A percentile compares a stretch with the other conserved stretches of the same genome.
phyloP scores from a whole-genome alignment of 2,888 invertebrate genomes.

The Entomobrya multifasciata region DNA sequence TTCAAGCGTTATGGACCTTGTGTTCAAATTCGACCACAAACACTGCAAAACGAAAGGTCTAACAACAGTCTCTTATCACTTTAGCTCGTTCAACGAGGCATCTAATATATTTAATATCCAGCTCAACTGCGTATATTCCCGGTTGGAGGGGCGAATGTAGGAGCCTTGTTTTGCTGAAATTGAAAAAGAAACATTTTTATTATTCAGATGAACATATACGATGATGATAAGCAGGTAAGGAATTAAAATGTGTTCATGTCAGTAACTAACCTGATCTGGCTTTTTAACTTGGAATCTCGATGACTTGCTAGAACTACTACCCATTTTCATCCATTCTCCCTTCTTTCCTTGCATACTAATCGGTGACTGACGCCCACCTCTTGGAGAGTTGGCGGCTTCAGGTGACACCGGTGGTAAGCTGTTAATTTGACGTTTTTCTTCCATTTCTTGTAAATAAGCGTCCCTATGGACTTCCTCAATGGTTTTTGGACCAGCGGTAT shows the following conservation, averaged over 20 bases:
- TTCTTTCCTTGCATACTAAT: constrained; percentile 76
- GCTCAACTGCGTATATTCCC: constrained; percentile 68
- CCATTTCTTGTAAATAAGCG: constrained; percentile 87
- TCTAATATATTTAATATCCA: constrained; percentile 42
- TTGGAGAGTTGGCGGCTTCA: constrained; percentile 49
- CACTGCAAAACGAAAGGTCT: constrained; percentile 71
- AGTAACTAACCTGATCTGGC: constrained; percentile 62
- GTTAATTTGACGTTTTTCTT: constrained; percentile 80
- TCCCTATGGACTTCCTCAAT: constrained; percentile 97
- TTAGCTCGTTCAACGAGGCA: constrained; percentile 69
- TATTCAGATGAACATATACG: too few species aligned
- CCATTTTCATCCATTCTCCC: constrained; percentile 81
- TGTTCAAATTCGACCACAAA: constrained; percentile 66
- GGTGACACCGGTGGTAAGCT: constrained; percentile 74
- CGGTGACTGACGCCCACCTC: constrained; percentile 67
- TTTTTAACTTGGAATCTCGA: constrained; percentile 75
- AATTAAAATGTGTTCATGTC: not conserved
- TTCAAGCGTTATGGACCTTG: constrained; percentile 70
- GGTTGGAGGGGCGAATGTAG: constrained; percentile 60
- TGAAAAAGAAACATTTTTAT: not conserved
- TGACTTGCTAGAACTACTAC: constrained; percentile 72
- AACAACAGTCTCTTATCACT: constrained; percentile 73
- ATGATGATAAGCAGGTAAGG: not conserved
- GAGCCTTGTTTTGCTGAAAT: constrained; percentile 62
- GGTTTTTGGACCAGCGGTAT: constrained; percentile 94